These are phyloP conservation scores for Philereme transversata DNA, from an alignment of 2,888 invertebrate species.

Conservation along the genomic window DNA sequence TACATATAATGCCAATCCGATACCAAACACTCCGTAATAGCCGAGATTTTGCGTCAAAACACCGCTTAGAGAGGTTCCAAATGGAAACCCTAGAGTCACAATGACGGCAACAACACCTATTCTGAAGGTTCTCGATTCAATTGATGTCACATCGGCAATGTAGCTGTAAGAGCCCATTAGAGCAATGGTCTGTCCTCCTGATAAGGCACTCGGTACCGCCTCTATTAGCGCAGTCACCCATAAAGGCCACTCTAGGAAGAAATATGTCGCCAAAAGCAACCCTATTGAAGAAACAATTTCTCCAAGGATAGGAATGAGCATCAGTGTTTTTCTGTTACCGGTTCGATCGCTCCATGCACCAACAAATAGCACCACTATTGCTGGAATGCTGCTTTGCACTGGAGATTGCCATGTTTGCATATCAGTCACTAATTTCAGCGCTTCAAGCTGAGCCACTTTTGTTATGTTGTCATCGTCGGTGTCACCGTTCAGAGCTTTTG, in stretches of 20 bases:
- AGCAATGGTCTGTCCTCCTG: slow-evolving; percentile 83
- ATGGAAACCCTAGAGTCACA: slow-evolving; percentile 75
- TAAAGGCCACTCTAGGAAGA: slow-evolving; percentile 81
- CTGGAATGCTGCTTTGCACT: slow-evolving; percentile 81
- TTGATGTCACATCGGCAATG: slow-evolving; percentile 83
- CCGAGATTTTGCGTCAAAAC: slow-evolving; percentile 72
- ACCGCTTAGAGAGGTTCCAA: slow-evolving; percentile 80
- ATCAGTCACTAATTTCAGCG: slow-evolving; percentile 74
- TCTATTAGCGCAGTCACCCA: slow-evolving; percentile 82
- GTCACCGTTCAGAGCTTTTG: slow-evolving; percentile 61
- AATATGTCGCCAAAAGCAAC: slow-evolving; percentile 79
- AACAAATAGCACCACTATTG: slow-evolving; percentile 81
- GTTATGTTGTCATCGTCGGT: slow-evolving; percentile 56
- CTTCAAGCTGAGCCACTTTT: slow-evolving; percentile 59
- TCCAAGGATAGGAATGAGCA: slow-evolving; percentile 82
- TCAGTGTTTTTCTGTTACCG: slow-evolving; percentile 82
- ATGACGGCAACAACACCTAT: slow-evolving; percentile 84
- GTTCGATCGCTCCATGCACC: slow-evolving; percentile 86
- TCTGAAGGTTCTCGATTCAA: slow-evolving; percentile 84
- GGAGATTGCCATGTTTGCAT: slow-evolving; percentile 83
- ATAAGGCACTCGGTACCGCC: slow-evolving; percentile 81
- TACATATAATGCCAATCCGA: slow-evolving; percentile 58
- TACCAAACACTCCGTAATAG: slow-evolving; percentile 73
- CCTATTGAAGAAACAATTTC: slow-evolving; percentile 79
- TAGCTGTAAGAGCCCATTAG: slow-evolving; percentile 85